Evolutionary conservation across 2,113 vertebrate genomes (phyloP).

Genomic region (Cercocebus atys): DNA sequence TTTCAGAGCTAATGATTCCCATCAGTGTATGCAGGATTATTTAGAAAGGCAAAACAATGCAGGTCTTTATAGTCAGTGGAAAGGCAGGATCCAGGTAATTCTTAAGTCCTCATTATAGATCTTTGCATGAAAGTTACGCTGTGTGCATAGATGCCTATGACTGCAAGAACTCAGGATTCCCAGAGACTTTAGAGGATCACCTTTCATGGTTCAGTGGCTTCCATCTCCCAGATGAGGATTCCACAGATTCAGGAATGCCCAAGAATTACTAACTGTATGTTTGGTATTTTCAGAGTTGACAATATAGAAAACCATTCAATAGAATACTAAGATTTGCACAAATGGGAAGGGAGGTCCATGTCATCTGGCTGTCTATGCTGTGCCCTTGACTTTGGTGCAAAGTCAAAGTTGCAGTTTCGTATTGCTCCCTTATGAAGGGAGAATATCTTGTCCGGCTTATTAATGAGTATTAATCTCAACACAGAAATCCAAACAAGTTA

Average conservation of each 20-base stretch:
- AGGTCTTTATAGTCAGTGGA: not conserved
- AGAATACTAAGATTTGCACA: fast-evolving
- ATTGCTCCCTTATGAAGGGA: not conserved
- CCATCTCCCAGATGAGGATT: not conserved
- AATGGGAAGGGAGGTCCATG: not conserved
- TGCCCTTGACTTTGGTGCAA: not conserved
- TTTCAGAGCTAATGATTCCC: not conserved
- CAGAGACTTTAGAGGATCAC: not conserved
- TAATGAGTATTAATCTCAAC: too few species aligned
- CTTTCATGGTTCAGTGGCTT: not conserved
- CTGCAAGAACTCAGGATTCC: not conserved
- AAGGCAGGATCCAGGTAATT: not conserved
- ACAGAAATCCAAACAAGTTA: not conserved
- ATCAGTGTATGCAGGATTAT: fast-evolving
- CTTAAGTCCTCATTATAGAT: not conserved
- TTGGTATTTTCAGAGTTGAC: not conserved
- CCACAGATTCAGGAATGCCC: not conserved
- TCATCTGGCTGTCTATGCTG: fast-evolving
- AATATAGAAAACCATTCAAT: not conserved
- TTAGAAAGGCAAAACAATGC: not conserved
- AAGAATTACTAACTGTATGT: not conserved
- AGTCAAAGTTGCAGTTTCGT: not conserved
- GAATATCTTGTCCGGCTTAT: too few species aligned
- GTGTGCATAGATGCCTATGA: not conserved
- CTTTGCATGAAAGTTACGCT: not conserved